phyloP scores from a whole-genome alignment of 2,888 invertebrate genomes.

The Tachystola acroxantha region DNA sequence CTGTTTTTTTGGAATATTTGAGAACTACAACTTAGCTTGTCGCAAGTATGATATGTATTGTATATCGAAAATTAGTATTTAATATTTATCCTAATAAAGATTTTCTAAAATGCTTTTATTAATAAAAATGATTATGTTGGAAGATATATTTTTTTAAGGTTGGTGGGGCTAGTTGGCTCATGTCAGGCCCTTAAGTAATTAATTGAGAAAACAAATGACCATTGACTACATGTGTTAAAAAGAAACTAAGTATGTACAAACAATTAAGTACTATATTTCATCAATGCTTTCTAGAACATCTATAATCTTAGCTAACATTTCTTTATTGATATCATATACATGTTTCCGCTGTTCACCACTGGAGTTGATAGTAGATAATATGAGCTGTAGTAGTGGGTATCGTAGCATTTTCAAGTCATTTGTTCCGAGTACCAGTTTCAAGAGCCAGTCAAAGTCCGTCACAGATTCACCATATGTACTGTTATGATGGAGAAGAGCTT shows the following conservation, averaged over 20 bases:
- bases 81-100: no score
- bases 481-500: conserved; percentile 34
- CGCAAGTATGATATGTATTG: no score
- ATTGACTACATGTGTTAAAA: neutral
- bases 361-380: conserved; percentile 32
- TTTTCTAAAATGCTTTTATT: no score
- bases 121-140: no score
- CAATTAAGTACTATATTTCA: neutral
- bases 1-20: no score
- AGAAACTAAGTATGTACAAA: neutral
- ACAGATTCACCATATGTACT: conserved; percentile 41
- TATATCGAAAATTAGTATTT: no score
- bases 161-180: no score
- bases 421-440: conserved; percentile 50
- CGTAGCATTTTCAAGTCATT: conserved; percentile 47
- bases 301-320: conserved; percentile 43
- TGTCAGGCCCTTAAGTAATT: no score
- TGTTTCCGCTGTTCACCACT: conserved; percentile 24
- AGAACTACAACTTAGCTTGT: no score
- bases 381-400: conserved; percentile 47
- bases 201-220: no score
- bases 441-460: conserved; percentile 43
- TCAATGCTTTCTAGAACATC: conserved; percentile 33
- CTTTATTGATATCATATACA: conserved; percentile 47
- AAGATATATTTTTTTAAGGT: no score